A percentile compares a stretch with the other conserved stretches of the same genome.
Evolutionary conservation across 2,113 vertebrate genomes (phyloP).

Genomic region (Prunella fulvescens): DNA sequence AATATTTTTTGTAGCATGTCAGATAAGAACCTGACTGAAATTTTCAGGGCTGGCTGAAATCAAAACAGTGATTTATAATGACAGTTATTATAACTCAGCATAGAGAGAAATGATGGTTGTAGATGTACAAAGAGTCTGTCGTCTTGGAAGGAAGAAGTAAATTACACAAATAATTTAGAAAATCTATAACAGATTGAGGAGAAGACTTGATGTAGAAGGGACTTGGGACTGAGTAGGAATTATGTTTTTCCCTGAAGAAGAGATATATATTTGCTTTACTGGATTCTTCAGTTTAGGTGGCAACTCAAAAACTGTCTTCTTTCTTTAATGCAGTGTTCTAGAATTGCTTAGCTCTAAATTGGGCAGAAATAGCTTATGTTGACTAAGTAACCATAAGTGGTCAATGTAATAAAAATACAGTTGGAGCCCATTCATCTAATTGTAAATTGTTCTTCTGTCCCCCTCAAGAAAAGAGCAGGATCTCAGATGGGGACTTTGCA

Average conservation of each 20-base stretch:
- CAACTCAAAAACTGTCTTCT: background rate
- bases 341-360: background rate
- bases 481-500: background rate
- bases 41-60: background rate
- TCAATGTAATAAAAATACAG: background rate
- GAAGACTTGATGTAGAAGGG: background rate
- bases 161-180: background rate
- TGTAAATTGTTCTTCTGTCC: background rate
- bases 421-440: background rate
- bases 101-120: background rate
- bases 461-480: background rate
- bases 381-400: background rate
- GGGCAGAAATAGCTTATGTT: background rate
- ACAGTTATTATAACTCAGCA: background rate
- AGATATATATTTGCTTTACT: background rate
- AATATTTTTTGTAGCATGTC: background rate
- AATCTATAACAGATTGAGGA: background rate
- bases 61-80: background rate
- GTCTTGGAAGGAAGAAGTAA: background rate
- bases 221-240: background rate
- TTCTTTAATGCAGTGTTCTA: background rate
- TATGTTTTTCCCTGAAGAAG: background rate
- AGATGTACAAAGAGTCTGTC: background rate
- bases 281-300: background rate
- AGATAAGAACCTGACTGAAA: background rate